Evolutionary conservation across 1,140 invertebrate genomes (phyloP).

Genomic region (Bombus fervidus): DNA sequence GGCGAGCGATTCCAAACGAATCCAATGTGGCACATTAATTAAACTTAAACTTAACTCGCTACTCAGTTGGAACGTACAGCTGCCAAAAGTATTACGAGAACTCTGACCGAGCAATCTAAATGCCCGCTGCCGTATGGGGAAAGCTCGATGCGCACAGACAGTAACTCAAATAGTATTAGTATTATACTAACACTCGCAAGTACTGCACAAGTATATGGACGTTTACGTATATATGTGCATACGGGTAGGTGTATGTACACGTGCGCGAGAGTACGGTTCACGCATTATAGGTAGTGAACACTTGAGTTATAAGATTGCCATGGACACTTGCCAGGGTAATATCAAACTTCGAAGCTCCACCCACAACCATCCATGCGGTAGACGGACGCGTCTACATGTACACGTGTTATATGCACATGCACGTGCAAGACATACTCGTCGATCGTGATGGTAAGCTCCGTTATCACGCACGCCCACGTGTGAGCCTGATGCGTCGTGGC

Average conservation of each 20-base stretch:
- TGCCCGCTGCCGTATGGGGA: slow-evolving; percentile 26
- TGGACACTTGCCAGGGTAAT: slow-evolving; percentile 78
- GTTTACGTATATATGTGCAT: background rate
- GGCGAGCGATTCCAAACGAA: slow-evolving; percentile 64
- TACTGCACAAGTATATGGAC: slow-evolving; percentile 25
- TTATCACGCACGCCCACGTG: slow-evolving; percentile 71
- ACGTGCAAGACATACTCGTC: slow-evolving; percentile 44
- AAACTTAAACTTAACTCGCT: slow-evolving; percentile 76
- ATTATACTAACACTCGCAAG: slow-evolving; percentile 35
- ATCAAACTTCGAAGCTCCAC: slow-evolving; percentile 74
- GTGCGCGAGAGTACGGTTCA: slow-evolving; percentile 37
- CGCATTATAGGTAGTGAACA: slow-evolving; percentile 63
- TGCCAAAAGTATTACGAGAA: slow-evolving; percentile 77
- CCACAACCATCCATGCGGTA: slow-evolving; percentile 33
- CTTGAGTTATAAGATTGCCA: slow-evolving; percentile 77
- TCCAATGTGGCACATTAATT: slow-evolving; percentile 79
- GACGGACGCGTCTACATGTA: background rate
- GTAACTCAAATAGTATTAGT: slow-evolving; percentile 6
- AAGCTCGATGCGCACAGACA: slow-evolving; percentile 34
- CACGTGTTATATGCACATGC: slow-evolving; percentile 58
- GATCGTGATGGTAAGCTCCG: slow-evolving; percentile 69
- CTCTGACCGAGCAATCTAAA: slow-evolving; percentile 48
- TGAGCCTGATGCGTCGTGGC: slow-evolving; percentile 58
- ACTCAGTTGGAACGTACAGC: slow-evolving; percentile 46
- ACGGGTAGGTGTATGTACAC: slow-evolving; percentile 2